These are phyloP conservation scores for Uria lomvia DNA, from an alignment of 2,113 vertebrate genomes.

Conservation along the genomic window DNA sequence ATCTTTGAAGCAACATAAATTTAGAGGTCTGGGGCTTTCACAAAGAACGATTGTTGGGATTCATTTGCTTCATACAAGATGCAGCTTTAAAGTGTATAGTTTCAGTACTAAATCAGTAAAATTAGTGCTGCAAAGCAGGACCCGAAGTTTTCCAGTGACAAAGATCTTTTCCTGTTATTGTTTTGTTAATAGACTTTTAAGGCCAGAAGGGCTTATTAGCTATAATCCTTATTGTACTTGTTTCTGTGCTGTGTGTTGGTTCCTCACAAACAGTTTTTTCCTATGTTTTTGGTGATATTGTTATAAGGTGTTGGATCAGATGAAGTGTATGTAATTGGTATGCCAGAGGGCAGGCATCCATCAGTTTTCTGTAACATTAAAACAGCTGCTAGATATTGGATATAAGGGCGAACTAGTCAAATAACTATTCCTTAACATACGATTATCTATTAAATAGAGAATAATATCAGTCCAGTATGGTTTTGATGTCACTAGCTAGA, in stretches of 20 bases:
- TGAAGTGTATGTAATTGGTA: neutral
- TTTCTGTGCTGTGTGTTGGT: neutral
- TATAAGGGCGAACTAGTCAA: accelerated
- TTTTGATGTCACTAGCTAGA: neutral
- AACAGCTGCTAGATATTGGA: neutral
- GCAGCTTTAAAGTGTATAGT: neutral
- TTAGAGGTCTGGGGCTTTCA: neutral
- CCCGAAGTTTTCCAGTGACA: neutral
- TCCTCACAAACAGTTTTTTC: neutral
- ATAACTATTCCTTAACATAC: neutral
- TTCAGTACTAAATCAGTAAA: neutral
- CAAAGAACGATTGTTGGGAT: neutral
- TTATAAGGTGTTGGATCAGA: neutral
- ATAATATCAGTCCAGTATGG: no score
- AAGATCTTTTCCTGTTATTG: neutral
- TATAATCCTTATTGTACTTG: neutral
- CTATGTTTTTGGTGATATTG: neutral
- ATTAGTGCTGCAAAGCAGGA: neutral
- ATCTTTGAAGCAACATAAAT: neutral
- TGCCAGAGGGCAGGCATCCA: neutral
- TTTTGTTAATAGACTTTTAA: neutral
- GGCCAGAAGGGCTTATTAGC: neutral
- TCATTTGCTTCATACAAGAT: neutral
- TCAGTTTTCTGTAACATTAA: neutral
- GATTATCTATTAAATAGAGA: neutral